Base-by-base conservation (phyloP, 1,140 invertebrate genomes). In the Drosophila parabipectinata region DNA sequence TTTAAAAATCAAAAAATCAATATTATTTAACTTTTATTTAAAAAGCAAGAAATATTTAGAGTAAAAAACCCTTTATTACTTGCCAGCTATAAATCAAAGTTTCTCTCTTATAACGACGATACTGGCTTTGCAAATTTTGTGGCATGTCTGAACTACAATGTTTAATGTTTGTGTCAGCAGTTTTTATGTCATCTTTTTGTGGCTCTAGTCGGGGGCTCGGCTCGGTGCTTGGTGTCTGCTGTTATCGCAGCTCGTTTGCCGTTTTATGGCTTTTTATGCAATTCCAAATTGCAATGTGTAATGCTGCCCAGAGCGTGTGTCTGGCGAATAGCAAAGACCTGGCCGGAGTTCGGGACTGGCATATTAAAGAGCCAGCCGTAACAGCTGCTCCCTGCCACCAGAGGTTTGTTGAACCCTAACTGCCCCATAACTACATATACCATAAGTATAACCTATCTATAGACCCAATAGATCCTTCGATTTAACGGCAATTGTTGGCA, bases 331-430 rank as follows among this genome's bases (percentile, higher is more conserved):
- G 48, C 37, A 57, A 77, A 59, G 62, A 77, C 54, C 48, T 28
- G 54, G 18, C 14, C 41, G 41, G 44, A 21, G 18, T 39, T 58
- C 41, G 66, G 48, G 39, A 26, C 51, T 32, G 77, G 60, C 69
- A 77, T 78, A 74, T 62, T 62, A 72, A 72, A 71, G 52, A 73
- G 63, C n/a, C 18, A 15, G 59, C 15, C 18, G 12, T 26, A 48
- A 30, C 18, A 51, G 21, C 53, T 45, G 34, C 15, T 24, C 34
- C 18, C 30, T 47, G 15, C 15, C 14, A 8, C 8, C 28, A 7
- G 30, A 14, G 53, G 79, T 83, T 71, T 76, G 57, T 84, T 84
- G 80, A 84, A 76, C 79, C 18, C 51, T 32, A 1, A 1, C 14
- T 15, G 5, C n/a, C 39, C 39, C 39, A 6, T 4, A 37, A 37